Evolutionary conservation across 2,797 vertebrate species (phyloP), one percentile per base, ranked within the genome.

Genomic region (Sylvilagus floridanus): DNA sequence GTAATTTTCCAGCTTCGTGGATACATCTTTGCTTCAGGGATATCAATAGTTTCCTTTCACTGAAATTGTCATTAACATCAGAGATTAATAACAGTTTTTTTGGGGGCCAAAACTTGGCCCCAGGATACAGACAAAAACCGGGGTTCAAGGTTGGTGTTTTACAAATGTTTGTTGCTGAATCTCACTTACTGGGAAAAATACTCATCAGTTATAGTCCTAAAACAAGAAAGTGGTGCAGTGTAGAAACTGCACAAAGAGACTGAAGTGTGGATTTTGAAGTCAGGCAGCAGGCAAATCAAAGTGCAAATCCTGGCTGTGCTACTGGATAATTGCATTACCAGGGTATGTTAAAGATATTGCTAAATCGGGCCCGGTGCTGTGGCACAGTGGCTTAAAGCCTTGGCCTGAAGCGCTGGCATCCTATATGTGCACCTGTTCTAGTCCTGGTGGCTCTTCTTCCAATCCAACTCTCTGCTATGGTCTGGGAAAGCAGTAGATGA

Each of bases 171-270:
- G 21, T 57, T 77, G 42, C 47, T 77, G 62, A 62, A 82, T 76
- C 4, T 94, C 66, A 83, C 13, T 92, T 76, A n/a, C 73, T 62
- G 14, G 28, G n/a, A 69, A 90, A 92, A 88, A 81, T 75, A 65
- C 0, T 19, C 54, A 72, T 88, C 8, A 54, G 68, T 81, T 16
- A 26, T 37, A 84, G 66, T 71, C 50, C 50, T 90, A 85, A 89
- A 84, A 76, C 21, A 79, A 32, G 32, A 88, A 89, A 86, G 30
- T 66, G 26, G 60, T 85, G 10, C 42, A 88, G 57, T 21, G 28
- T n/a, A 82, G 4, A 54, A 66, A 84, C 11, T 2, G 0, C 47
- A 26, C 24, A 65, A 26, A 60, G 22, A 13, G 28, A 4, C 71
- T 73, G 86, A 73, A 83, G 54, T 13, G 62, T 24, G 10, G 16